These are phyloP conservation scores for Edolisoma coerulescens DNA, from an alignment of 2,113 vertebrate genomes.

Conservation along the genomic window DNA sequence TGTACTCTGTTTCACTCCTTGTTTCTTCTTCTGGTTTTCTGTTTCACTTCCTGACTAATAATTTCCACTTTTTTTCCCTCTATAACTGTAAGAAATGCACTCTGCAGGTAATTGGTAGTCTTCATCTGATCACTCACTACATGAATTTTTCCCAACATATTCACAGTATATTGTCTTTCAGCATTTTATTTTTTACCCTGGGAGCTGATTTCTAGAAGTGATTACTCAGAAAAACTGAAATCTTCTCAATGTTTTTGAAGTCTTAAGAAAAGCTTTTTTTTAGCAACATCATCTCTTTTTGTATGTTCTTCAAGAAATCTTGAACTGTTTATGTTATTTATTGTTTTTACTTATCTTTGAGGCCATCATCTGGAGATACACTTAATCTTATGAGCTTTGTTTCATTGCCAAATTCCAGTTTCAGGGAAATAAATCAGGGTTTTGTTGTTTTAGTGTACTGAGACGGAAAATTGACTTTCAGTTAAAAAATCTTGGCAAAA, in stretches of 20 bases:
- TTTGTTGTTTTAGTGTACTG: not conserved
- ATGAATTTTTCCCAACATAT: not conserved
- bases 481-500: not conserved
- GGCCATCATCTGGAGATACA: not conserved
- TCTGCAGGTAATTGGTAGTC: not conserved
- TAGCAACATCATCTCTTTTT: not conserved
- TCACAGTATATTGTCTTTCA: not conserved
- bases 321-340: not conserved
- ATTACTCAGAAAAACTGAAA: not conserved
- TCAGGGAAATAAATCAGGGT: not conserved
- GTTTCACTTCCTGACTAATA: not conserved
- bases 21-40: not conserved
- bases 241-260: not conserved
- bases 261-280: not conserved
- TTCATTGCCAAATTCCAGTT: not conserved
- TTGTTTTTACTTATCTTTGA: not conserved
- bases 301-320: not conserved
- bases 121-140: not conserved
- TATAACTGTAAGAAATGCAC: not conserved
- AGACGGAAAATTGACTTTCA: not conserved
- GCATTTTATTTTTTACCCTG: not conserved
- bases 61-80: not conserved
- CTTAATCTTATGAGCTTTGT: not conserved
- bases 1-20: not conserved
- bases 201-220: not conserved